Base-by-base conservation (phyloP, 2,888 invertebrate species). In the Noctua comes region DNA sequence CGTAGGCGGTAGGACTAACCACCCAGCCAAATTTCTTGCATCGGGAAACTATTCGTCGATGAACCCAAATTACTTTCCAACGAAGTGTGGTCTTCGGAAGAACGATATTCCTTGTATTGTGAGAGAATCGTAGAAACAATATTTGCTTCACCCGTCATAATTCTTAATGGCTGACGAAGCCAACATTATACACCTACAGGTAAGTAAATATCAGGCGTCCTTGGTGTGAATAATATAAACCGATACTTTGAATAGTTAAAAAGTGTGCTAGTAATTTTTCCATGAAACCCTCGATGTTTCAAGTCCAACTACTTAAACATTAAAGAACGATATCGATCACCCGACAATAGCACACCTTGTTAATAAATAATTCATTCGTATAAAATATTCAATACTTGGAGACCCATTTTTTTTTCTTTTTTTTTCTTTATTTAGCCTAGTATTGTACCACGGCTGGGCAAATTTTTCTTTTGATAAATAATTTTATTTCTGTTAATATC, bases 251-350 rank as follows among this genome's bases (percentile, higher is more conserved):
- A 40, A 13, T 11, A 64, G 64, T 64, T 24, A 7, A 7, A 24
- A 40, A 40, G 36, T 64, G 24, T 13, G 24, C 3, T 40, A 66
- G 43, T 66, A 8, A 43, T 43, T 66, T 43, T n/a, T 65, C 66
- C 43, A 43, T 24, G 66, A 43, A 43, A n/a, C 7, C 7, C 4
- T n/a, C 13, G 27, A 59, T 8, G 66, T n/a, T n/a, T n/a, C 8
- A 43, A 66, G 43, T 66, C 8, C 51, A 66, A 18, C 66, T 66
- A 66, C 65, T 66, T 43, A 43, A 66, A n/a, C 8, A 66, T 66
- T 43, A n/a, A 40, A 16, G 16, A 66, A 66, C n/a, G 66, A 43
- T 64, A 64, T 43, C 43, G 66, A 43, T 66, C 43, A n/a, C 4
- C 8, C 43, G 43, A 43, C 66, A n/a, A n/a, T n/a, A 65, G 40